Evolutionary conservation across 2,113 vertebrate genomes (phyloP).

Genomic region (Peromyscus californicus): DNA sequence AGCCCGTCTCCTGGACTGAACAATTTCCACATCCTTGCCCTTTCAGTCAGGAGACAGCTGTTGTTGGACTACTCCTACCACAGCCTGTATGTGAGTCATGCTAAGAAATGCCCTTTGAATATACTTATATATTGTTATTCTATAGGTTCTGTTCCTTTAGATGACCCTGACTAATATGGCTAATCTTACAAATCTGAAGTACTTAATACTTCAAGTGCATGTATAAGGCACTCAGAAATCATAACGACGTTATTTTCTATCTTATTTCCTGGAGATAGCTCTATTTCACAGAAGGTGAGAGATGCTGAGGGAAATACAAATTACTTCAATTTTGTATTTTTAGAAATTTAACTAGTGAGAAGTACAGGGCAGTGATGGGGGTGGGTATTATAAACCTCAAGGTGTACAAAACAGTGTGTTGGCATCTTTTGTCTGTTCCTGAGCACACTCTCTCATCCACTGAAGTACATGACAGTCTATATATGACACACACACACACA

Average conservation of each 20-base stretch:
- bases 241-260: not conserved
- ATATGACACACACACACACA: not conserved
- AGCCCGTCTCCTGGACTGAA: not conserved
- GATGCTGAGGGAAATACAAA: not conserved
- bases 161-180: not conserved
- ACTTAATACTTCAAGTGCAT: not conserved
- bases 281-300: not conserved
- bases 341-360: not conserved
- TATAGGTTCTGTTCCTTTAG: not conserved
- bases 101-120: not conserved
- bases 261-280: not conserved
- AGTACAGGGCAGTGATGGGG: not conserved
- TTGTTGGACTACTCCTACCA: not conserved
- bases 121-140: no score
- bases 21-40: not conserved
- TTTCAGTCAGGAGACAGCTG: not conserved
- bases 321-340: not conserved
- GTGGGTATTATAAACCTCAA: not conserved
- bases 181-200: not conserved
- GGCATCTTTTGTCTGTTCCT: not conserved
- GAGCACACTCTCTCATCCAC: rapidly evolving
- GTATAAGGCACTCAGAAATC: not conserved
- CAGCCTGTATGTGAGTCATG: not conserved
- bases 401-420: rapidly evolving
- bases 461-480: not conserved